Evolutionary conservation across 1,140 invertebrate genomes (phyloP), one percentile per base, ranked within the genome.

Genomic region (Drosophila serrata): DNA sequence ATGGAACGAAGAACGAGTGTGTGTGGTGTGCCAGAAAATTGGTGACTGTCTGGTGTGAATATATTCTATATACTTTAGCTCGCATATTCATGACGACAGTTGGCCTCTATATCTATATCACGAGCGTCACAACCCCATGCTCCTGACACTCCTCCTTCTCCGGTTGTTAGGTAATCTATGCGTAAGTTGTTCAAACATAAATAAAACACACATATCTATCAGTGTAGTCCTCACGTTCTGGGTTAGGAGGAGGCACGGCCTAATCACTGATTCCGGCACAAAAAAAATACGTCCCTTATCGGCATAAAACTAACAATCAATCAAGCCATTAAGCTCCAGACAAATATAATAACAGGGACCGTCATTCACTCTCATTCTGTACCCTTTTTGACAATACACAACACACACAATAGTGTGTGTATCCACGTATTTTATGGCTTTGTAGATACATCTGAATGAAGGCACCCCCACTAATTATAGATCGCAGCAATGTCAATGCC

Each of bases 401-500:
- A n/a, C n/a, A n/a, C 58, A 49, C 35, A 68, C 56, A 65, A 27
- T 27, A 4, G 9, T n/a, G n/a, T n/a, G 24, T 22, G 31, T 46
- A 27, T 24, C 46, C 22, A 53, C 27, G 13, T 64, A 35, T 58
- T 51, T 65, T 59, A 48, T 51, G 49, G 59, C 53, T 56, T 19
- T 40, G 19, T 37, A 49, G 24, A 58, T 76, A 69, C 42, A 68
- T 64, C 53, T 55, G 42, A 22, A 27, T 42, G 57, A 65, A 67
- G 33, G 35, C 62, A 39, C n/a, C n/a, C 49, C 43, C 35, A 69
- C 75, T 81, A 85, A 86, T 86, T 78, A 75, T 81, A 81, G 60
- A 51, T 73, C 7, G 35, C n/a, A 6, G n/a, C 82, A 86, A 75
- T 81, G 82, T 86, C 82, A 85, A 85, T 85, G 82, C 69, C 82